Evolutionary conservation across 1,140 invertebrate species (phyloP).

Genomic region (Lepidurus packardi): DNA sequence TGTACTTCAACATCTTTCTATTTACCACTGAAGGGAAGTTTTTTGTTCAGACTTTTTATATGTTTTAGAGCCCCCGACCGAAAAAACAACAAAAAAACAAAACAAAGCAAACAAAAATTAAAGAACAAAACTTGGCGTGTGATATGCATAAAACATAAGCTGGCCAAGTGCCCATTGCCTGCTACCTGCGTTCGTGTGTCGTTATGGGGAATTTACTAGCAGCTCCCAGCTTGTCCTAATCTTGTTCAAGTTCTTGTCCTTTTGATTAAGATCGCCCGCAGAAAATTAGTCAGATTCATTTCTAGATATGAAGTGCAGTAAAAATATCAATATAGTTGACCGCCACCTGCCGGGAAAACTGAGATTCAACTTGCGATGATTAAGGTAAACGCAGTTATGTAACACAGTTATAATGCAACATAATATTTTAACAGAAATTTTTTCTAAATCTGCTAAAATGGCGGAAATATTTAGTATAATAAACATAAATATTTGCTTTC

Average conservation of each 20-base stretch:
- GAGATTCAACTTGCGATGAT: too few species aligned
- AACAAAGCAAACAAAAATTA: not conserved
- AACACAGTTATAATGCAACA: too few species aligned
- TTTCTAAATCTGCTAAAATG: too few species aligned
- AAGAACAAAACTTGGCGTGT: not conserved
- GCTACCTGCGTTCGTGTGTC: not conserved
- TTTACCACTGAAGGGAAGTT: not conserved
- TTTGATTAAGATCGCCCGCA: constrained; percentile 15
- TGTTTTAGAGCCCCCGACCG: not conserved
- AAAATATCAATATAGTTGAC: too few species aligned
- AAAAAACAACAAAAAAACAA: too few species aligned
- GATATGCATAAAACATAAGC: constrained; percentile 6
- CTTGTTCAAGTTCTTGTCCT: constrained; percentile 1
- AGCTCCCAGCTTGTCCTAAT: constrained; percentile 15
- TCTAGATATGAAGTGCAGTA: too few species aligned
- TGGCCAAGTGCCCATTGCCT: constrained; percentile 7
- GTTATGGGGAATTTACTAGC: constrained; percentile 6
- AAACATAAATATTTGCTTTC: too few species aligned
- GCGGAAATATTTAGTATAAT: too few species aligned
- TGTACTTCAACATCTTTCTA: not conserved
- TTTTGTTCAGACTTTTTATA: not conserved
- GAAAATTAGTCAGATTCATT: not conserved
- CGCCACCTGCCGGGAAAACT: too few species aligned
- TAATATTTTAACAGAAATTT: too few species aligned
- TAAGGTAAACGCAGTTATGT: too few species aligned